Conservation (phyloP, 1,140 invertebrate species). For the Diorhabda sublineata region DNA sequence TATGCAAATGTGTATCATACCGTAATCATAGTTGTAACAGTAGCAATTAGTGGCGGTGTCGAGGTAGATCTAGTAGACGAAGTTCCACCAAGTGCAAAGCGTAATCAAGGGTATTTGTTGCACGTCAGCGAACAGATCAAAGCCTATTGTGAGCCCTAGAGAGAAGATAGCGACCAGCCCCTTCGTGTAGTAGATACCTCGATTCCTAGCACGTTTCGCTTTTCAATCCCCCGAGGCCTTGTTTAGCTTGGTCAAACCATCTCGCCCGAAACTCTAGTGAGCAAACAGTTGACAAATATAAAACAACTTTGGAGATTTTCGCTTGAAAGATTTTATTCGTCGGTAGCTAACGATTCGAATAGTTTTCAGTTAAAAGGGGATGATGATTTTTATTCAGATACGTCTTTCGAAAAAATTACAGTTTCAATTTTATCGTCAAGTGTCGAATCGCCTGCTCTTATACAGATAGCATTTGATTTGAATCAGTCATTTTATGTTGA, state of each 20-base stretch:
- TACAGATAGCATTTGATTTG: too few species aligned
- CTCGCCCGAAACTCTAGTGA: background rate
- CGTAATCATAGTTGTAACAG: conserved; percentile 8
- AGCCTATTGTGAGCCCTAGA: conserved; percentile 20
- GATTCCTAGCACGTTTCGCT: conserved; percentile 9
- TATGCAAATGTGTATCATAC: conserved; percentile 9
- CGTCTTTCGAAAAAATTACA: too few species aligned
- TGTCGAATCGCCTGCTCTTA: too few species aligned
- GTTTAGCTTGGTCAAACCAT: conserved; percentile 9
- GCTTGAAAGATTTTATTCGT: background rate
- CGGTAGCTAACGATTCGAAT: background rate
- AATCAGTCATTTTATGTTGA: too few species aligned
- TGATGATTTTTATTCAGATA: too few species aligned
- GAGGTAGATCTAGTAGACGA: background rate
- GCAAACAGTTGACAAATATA: conserved; percentile 1
- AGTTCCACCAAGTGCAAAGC: background rate
- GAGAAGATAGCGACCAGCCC: conserved; percentile 12
- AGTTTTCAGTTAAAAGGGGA: background rate
- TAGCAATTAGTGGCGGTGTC: conserved; percentile 5
- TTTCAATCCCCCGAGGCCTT: conserved; percentile 20
- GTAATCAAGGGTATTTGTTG: conserved; percentile 31
- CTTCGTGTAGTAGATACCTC: background rate
- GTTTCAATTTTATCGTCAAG: too few species aligned
- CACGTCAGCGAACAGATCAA: conserved; percentile 28
- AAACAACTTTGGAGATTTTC: background rate